Conservation (phyloP, 2,888 invertebrate genomes). For the Chrysina gloriosa region DNA sequence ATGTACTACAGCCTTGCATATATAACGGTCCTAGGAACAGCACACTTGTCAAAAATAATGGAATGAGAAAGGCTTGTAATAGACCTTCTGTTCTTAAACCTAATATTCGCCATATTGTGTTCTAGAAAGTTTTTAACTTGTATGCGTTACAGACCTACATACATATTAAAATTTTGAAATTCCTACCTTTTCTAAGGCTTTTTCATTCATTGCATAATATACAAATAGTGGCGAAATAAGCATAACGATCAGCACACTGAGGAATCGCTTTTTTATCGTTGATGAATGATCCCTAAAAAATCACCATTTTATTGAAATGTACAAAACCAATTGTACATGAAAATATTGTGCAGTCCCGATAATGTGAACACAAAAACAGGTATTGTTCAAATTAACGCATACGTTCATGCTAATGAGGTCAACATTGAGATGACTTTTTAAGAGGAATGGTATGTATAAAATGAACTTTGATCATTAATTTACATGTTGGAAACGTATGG, state of each 20-base stretch:
- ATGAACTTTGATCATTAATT: too few relatives aligned
- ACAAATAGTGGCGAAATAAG: constrained; percentile 82
- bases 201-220: constrained; percentile 76
- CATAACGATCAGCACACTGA: constrained; percentile 86
- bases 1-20: constrained; percentile 77
- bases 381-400: too few relatives aligned
- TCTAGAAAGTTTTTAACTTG: constrained; percentile 65
- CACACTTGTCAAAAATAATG: constrained; percentile 81
- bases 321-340: background rate
- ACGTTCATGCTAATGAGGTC: too few relatives aligned
- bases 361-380: too few relatives aligned
- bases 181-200: constrained; percentile 70
- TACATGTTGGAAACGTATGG: too few relatives aligned
- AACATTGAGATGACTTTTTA: too few relatives aligned
- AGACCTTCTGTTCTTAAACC: constrained; percentile 82
- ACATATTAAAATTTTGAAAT: background rate
- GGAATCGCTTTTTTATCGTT: constrained; percentile 87
- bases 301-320: too few relatives aligned
- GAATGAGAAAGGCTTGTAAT: constrained; percentile 77
- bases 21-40: constrained; percentile 87
- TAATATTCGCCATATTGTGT: constrained; percentile 75
- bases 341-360: too few relatives aligned
- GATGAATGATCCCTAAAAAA: constrained; percentile 85
- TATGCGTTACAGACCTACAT: constrained; percentile 10
- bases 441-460: too few relatives aligned